Percentiles rank a stretch among this genome's conserved stretches.
These are phyloP conservation scores for Festucalex cinctus DNA, from an alignment of 2,113 vertebrate species.

Conservation along the genomic window DNA sequence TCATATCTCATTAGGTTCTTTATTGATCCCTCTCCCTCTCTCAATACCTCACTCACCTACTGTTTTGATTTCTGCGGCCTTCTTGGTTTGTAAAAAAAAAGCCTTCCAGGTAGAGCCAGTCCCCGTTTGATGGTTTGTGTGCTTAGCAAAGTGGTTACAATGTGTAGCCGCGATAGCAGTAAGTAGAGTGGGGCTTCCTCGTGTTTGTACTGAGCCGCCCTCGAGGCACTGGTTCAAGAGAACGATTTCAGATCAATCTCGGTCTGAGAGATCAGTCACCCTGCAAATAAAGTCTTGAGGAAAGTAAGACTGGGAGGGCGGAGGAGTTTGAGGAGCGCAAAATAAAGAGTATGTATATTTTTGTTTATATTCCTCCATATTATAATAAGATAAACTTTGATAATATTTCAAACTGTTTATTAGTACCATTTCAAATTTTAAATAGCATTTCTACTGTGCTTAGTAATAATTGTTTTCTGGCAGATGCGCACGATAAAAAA, in stretches of 20 bases:
- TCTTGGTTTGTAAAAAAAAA: constrained; percentile 8
- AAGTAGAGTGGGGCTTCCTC: constrained; percentile 53
- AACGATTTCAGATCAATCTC: constrained; percentile 65
- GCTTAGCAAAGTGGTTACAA: constrained; percentile 13
- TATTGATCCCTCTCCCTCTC: neutral
- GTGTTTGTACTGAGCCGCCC: constrained; percentile 68
- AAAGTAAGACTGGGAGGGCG: constrained; percentile 25
- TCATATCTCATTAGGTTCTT: constrained; percentile 5
- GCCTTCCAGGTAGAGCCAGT: constrained; percentile 8
- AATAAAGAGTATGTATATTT: constrained; percentile 53
- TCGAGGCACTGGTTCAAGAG: constrained; percentile 64
- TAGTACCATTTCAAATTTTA: no score
- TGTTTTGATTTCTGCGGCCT: neutral
- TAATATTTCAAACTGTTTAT: no score
- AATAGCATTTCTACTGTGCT: no score
- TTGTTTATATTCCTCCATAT: constrained; percentile 35
- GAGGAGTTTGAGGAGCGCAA: constrained; percentile 34
- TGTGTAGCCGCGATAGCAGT: constrained; percentile 41
- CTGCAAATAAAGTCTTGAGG: constrained; percentile 53
- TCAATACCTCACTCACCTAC: neutral
- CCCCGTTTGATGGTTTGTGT: constrained; percentile 1
- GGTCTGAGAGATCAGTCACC: constrained; percentile 55
- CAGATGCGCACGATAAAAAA: no score
- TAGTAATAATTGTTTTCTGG: no score
- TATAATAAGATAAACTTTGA: neutral